These are phyloP conservation scores for Apotomis capreana DNA, from an alignment of 2,888 invertebrate species.

Conservation along the genomic window DNA sequence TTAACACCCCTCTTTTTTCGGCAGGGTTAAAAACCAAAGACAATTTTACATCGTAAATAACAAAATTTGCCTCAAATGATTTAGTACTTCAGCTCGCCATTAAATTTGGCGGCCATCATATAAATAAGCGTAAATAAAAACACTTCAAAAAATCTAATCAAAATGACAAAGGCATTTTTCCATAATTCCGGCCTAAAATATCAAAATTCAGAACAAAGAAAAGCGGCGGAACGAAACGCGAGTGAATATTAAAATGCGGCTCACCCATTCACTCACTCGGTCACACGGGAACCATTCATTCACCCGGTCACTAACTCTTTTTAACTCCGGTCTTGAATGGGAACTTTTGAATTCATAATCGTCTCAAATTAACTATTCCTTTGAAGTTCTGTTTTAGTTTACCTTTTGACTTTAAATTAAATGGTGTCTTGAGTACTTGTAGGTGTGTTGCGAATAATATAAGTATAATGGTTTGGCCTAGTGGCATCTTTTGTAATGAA, in stretches of 20 bases:
- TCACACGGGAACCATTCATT: conserved; percentile 60
- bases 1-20: too few relatives aligned
- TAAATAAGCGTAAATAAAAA: conserved; percentile 20
- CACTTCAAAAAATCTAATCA: conserved; percentile 30
- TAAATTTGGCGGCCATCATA: not conserved
- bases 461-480: not conserved
- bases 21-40: too few relatives aligned
- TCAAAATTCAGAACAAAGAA: conserved; percentile 38
- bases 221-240: conserved; percentile 21
- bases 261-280: conserved; percentile 46
- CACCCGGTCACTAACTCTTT: conserved; percentile 59
- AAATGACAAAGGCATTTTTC: conserved; percentile 33
- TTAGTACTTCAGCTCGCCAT: conserved; percentile 8
- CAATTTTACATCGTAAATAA: too few relatives aligned
- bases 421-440: not conserved
- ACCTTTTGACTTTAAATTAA: conserved; percentile 14
- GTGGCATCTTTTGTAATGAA: too few relatives aligned
- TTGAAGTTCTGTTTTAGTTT: conserved; percentile 33
- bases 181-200: conserved; percentile 34
- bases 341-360: conserved; percentile 41
- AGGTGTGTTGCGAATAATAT: not conserved
- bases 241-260: conserved; percentile 39
- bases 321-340: conserved; percentile 46
- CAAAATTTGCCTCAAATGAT: not conserved
- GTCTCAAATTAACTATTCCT: conserved; percentile 40